phyloP scores from a whole-genome alignment of 1,140 invertebrate species.

The Catajapyx aquilonaris region DNA sequence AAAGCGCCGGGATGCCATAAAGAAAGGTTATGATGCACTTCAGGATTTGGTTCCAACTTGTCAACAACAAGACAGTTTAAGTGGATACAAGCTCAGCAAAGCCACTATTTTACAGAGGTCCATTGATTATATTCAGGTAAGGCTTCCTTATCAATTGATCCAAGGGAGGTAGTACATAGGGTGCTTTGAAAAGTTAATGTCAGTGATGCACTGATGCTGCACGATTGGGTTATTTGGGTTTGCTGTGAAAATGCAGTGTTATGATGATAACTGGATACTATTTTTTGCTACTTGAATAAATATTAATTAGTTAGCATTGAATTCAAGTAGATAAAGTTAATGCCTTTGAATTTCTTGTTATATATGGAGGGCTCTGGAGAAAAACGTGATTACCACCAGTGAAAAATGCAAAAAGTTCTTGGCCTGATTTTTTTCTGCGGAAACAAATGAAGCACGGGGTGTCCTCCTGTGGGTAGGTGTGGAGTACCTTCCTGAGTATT shows the following conservation, averaged over 20 bases:
- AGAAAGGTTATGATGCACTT: slow-evolving; percentile 80
- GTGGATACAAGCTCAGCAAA: slow-evolving; percentile 85
- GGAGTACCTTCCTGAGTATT: too few species aligned
- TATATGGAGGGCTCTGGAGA: too few species aligned
- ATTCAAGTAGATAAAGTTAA: too few species aligned
- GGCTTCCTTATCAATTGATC: too few species aligned
- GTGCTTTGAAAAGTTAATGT: background rate
- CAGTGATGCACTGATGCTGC: background rate
- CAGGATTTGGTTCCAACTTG: slow-evolving; percentile 85
- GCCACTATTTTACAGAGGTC: slow-evolving; percentile 84
- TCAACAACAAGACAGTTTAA: slow-evolving; percentile 58
- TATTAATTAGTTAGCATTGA: background rate
- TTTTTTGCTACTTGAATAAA: slow-evolving; percentile 2
- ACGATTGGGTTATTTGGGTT: background rate
- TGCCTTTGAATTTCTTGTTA: too few species aligned
- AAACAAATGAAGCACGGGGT: too few species aligned
- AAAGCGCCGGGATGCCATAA: slow-evolving; percentile 89
- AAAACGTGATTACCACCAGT: too few species aligned
- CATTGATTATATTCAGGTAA: slow-evolving; percentile 57
- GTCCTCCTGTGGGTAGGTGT: too few species aligned
- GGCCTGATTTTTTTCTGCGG: too few species aligned
- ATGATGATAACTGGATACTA: slow-evolving; percentile 1
- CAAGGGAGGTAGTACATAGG: too few species aligned
- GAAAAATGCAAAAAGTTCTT: too few species aligned
- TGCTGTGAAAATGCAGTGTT: background rate